Evolutionary conservation across 2,888 invertebrate species (phyloP), one percentile per base, ranked within the genome.

Genomic region (Myathropa florea): DNA sequence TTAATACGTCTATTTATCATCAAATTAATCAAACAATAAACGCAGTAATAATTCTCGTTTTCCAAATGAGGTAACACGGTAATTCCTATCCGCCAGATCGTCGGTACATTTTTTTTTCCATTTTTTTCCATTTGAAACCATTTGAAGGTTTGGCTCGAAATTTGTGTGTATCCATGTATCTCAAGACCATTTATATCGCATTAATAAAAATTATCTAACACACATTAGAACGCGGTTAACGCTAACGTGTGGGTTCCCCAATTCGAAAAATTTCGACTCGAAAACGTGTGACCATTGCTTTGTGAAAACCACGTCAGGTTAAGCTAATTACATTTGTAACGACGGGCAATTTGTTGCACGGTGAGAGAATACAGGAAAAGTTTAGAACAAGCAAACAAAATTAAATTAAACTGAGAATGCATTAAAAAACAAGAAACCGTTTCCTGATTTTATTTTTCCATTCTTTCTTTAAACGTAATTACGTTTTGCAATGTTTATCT

Each of bases 21-120:
- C 83, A 83, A 87, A 83, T 87, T 87, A 87, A 87, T 87, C 87
- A 87, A 83, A 87, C 83, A 83, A 87, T 87, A 83, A 83, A 79
- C 83, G 82, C 64, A 68, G 85, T 83, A 86, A 83, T 83, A 86
- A 86, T 86, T 86, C 86, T 86, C 86, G 83, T 86, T 86, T 86
- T 86, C 83, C 86, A 83, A 86, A 75, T 86, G 86, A 86, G 82
- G 86, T 83, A 86, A 86, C 86, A 86, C 86, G 78, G 82, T 83
- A 85, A 85, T 85, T 81, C 80, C 73, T 60, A 75, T 30, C 6
- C 36, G 23, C 4, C 9, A 2, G 55, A 4, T 9, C 24, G 24
- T 24, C 24, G 24, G 57, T 55, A 1, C 1, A 6, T 18, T 24
- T 57, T 24, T 12, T 57, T 57, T 57, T n/a, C n/a, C n/a, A n/a